phyloP scores from a whole-genome alignment of 2,113 vertebrate genomes.

The Petromus typicus region DNA sequence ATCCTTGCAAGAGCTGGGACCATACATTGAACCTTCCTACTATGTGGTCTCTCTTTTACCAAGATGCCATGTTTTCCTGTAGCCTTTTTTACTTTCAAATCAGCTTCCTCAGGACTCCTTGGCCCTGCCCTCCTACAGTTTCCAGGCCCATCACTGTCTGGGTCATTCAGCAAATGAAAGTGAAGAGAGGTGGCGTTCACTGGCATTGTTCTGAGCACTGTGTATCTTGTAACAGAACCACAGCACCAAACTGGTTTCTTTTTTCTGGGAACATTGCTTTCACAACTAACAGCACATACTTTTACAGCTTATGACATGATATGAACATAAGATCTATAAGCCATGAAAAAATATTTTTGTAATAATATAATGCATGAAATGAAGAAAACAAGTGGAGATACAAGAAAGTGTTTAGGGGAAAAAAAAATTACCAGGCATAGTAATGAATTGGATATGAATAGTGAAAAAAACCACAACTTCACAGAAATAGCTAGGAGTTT shows the following conservation, averaged over 20 bases:
- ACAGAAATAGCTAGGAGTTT: slow-evolving; percentile 56
- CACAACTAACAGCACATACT: slow-evolving; percentile 41
- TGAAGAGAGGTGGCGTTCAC: neutral
- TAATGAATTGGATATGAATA: slow-evolving; percentile 55
- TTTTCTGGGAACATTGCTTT: neutral
- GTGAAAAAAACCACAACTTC: neutral
- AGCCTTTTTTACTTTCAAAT: slow-evolving; percentile 4
- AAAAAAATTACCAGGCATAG: slow-evolving; percentile 34
- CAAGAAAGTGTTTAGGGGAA: neutral
- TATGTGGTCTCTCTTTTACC: neutral
- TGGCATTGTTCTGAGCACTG: neutral
- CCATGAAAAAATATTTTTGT: neutral
- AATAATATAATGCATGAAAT: slow-evolving; percentile 14
- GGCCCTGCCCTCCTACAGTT: neutral
- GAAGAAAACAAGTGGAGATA: slow-evolving; percentile 7
- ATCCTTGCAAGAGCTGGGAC: neutral
- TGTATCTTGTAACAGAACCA: neutral
- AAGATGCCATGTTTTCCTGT: neutral
- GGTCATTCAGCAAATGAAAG: neutral
- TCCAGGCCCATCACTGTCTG: neutral
- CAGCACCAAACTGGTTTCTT: neutral
- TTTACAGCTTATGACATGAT: neutral
- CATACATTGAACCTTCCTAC: neutral
- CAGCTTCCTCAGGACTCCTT: neutral
- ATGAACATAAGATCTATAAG: neutral